Evolutionary conservation across 2,113 vertebrate genomes (phyloP), one percentile per base, ranked within the genome.

Genomic region (Cavia porcellus): DNA sequence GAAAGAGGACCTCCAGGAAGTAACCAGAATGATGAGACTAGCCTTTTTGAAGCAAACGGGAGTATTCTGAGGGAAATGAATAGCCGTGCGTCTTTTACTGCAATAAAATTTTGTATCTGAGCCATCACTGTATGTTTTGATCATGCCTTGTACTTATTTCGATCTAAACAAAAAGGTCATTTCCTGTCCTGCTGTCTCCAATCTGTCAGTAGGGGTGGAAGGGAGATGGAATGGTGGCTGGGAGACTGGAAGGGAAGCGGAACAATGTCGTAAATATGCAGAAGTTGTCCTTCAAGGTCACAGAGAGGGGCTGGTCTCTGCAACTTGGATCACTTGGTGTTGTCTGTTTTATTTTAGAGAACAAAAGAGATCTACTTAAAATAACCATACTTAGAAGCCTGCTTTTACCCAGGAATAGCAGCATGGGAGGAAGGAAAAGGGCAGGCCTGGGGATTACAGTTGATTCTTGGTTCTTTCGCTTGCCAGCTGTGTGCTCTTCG

Each of bases 141-240:
- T 55, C 77, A 77, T 7, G 30, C 17, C 17, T 22, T 35, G 17
- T 55, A 19, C 17, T 35, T 84, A 61, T 57, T 9, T 93, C 3
- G 50, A 75, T 90, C 57, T 81, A 90, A 95, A 47, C n/a, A 32
- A n/a, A 66, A 79, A 62, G 55, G 22, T 82, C 11, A 52, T 45
- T 95, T 96, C 52, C 30, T 95, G 32, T 79, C n/a, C 12, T 74
- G 20, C 13, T 72, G 30, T 91, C 20, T 95, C 35, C 32, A 59
- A 13, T 52, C 25, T 38, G 50, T 84, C 42, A n/a, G 25, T 24
- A 83, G 81, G 47, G 62, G 28, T 19, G 32, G 70, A 86, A 17
- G 12, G 28, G 32, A 87, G 85, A 59, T 3, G 0, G 42, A 11
- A 45, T 61, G 35, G 52, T n/a, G 35, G 22, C 57, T 24, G 47